These are phyloP conservation scores for Pantherophis alleghaniensis DNA, from an alignment of 2,797 vertebrate genomes.

Conservation along the genomic window DNA sequence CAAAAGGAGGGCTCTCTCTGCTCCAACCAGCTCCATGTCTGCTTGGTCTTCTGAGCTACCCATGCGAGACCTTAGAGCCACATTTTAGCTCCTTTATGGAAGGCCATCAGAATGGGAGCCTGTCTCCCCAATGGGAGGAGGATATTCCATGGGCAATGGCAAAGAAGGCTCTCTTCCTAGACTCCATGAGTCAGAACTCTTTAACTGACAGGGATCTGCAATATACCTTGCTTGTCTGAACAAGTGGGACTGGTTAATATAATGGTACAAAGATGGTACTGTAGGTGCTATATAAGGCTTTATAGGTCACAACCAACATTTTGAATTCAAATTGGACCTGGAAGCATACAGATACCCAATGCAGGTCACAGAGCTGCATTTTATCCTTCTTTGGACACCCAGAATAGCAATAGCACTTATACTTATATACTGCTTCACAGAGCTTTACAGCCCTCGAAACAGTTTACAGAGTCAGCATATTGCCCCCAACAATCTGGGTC, in stretches of 20 bases:
- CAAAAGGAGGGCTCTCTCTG: background rate
- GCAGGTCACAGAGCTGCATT: background rate
- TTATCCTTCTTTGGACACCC: background rate
- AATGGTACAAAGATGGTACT: too few species aligned
- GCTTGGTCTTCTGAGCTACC: background rate
- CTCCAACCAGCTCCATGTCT: background rate
- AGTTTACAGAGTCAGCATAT: too few species aligned
- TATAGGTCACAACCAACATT: background rate
- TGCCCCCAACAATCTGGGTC: too few species aligned
- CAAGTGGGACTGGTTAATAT: too few species aligned
- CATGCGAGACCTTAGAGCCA: background rate
- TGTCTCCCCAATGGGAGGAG: background rate
- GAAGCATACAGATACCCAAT: background rate
- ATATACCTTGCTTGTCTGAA: too few species aligned
- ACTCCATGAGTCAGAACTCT: too few species aligned
- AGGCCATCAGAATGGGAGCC: background rate
- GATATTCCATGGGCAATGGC: background rate
- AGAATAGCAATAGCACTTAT: background rate
- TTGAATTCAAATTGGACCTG: background rate
- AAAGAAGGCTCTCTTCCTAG: too few species aligned
- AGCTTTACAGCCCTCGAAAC: too few species aligned
- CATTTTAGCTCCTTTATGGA: background rate
- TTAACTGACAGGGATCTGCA: too few species aligned
- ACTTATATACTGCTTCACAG: too few species aligned
- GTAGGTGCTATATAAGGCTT: background rate